Evolutionary conservation across 1,140 invertebrate species (phyloP), one percentile per base, ranked within the genome.

Genomic region (Eueides isabella): DNA sequence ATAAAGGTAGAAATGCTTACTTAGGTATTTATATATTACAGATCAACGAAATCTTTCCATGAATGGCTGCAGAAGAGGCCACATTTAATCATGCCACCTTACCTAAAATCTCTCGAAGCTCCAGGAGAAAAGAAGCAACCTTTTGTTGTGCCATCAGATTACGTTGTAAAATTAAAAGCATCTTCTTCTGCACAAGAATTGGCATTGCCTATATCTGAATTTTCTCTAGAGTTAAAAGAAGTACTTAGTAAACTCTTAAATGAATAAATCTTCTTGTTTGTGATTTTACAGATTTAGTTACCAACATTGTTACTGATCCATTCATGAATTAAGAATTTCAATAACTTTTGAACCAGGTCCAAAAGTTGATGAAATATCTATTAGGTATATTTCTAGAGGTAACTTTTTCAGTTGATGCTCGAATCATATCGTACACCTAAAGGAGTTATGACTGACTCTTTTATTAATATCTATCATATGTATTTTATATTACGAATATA

Each of bases 31-130:
- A 6, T 11, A 55, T 26, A 23, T 81, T 81, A 48, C 80, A 94
- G 93, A 28, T 91, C 93, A 30, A 93, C 93, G 5, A 93, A 93
- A 76, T 83, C 86, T 0, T 94, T 93, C 85, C 89, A 91, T 35
- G 69, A 83, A 16, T 94, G 92, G 92, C 78, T 94, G 11, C 73
- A 85, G 62, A 81, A 88, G 30, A 84, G 86, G 29, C 89, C 91
- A 0, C 77, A 93, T 31, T 69, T 93, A 55, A 83, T 86, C 5
- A 91, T 91, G 86, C 93, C 93, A 11, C 83, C 84, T 1, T 94
- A 82, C 75, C 71, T 94, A 19, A 83, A 82, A 33, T 61, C 77
- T 0, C 44, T 88, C 1, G 78, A 83, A 30, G 64, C 71, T 5
- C 55, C 80, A 1, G 85, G 76, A 1, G 88, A 89, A 6, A 92